phyloP scores from a whole-genome alignment of 2,888 invertebrate genomes.

The Dione vanillae region DNA sequence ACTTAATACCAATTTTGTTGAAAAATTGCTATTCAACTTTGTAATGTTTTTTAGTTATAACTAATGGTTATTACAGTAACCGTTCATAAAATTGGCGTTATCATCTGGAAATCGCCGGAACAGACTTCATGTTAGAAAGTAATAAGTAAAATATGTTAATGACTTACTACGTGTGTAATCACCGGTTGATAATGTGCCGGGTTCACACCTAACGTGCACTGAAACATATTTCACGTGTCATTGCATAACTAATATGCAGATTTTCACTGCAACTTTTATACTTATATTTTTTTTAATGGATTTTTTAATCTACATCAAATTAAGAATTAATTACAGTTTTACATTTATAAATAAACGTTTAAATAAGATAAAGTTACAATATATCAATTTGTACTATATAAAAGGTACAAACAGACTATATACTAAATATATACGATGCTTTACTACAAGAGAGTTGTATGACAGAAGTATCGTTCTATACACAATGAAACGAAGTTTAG shows the following conservation, averaged over 20 bases:
- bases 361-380: no score
- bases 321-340: no score
- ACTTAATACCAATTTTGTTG: not conserved
- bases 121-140: conserved; percentile 17
- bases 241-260: not conserved
- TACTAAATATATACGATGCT: no score
- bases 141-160: conserved; percentile 25
- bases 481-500: no score
- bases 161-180: conserved; percentile 14
- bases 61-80: not conserved
- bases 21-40: not conserved
- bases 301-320: no score
- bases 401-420: no score
- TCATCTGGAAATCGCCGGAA: not conserved
- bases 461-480: no score
- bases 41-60: not conserved
- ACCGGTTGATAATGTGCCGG: not conserved
- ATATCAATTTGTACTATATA: no score
- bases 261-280: not conserved
- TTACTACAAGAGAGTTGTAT: no score
- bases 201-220: conserved; percentile 8
- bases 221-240: not conserved
- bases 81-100: not conserved
- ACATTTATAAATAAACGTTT: no score
- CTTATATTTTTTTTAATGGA: not conserved